Conservation (phyloP, 2,888 invertebrate genomes). For the Melanotus villosus region DNA sequence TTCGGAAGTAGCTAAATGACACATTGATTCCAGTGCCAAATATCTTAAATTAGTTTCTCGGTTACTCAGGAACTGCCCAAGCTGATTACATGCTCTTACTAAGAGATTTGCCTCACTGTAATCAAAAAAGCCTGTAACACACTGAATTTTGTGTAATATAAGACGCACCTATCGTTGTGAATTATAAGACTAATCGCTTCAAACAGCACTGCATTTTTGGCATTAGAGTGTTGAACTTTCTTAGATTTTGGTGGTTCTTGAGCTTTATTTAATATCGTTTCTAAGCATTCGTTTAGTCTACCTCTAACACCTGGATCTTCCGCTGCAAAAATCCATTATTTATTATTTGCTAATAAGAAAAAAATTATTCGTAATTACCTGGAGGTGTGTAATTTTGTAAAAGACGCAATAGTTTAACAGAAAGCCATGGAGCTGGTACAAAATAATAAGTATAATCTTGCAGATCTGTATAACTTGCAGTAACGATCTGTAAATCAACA, state of each 20-base stretch:
- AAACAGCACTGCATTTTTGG: slow-evolving; percentile 99
- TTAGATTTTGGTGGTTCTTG: slow-evolving; percentile 99
- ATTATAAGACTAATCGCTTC: slow-evolving; percentile 99
- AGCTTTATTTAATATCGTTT: slow-evolving; percentile 98
- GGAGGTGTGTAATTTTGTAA: slow-evolving; percentile 99
- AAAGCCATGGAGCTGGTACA: slow-evolving; percentile 99
- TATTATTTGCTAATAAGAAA: neutral
- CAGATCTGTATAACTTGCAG: slow-evolving; percentile 98
- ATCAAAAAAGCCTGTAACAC: slow-evolving; percentile 15
- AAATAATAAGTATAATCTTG: slow-evolving; percentile 99
- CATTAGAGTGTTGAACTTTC: slow-evolving; percentile 99
- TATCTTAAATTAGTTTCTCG: slow-evolving; percentile 98
- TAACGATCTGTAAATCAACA: slow-evolving; percentile 93
- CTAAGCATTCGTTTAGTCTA: slow-evolving; percentile 96
- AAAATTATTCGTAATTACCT: slow-evolving; percentile 67
- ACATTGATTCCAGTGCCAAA: slow-evolving; percentile 98
- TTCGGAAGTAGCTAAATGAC: slow-evolving; percentile 98
- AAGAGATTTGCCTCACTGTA: slow-evolving; percentile 93
- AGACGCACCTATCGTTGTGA: slow-evolving; percentile 87
- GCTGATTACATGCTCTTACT: slow-evolving; percentile 98
- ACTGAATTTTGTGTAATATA: neutral
- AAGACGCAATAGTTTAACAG: slow-evolving; percentile 95
- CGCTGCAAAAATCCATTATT: slow-evolving; percentile 62
- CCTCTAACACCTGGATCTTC: slow-evolving; percentile 98
- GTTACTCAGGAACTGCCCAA: slow-evolving; percentile 97